Evolutionary conservation across 2,888 invertebrate genomes (phyloP).

Genomic region (Microplitis manilae): DNA sequence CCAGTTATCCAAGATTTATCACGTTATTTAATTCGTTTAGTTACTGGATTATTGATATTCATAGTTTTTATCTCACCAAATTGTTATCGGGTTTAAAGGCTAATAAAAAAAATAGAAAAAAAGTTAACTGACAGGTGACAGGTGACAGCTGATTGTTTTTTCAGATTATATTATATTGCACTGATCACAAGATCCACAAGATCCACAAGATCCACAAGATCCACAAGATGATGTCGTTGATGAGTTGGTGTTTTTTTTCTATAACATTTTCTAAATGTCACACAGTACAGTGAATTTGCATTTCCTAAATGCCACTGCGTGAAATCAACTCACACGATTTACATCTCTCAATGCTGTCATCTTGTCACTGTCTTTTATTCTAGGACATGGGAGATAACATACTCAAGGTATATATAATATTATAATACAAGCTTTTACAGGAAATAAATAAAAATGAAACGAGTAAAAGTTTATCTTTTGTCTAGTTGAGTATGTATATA

Average conservation of each 20-base stretch:
- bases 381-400: background rate
- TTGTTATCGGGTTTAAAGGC: background rate
- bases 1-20: background rate
- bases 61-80: too few species aligned
- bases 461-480: background rate
- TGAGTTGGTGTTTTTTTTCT: background rate
- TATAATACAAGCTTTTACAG: background rate
- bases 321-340: slow-evolving; percentile 46
- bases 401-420: slow-evolving; percentile 15
- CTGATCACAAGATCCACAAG: background rate
- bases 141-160: background rate
- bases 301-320: slow-evolving; percentile 61
- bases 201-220: background rate
- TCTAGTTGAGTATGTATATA: background rate
- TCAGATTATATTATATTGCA: slow-evolving; percentile 16
- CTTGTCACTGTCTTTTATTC: background rate
- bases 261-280: slow-evolving; percentile 56
- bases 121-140: background rate
- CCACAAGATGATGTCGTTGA: slow-evolving; percentile 9
- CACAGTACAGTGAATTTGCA: slow-evolving; percentile 55
- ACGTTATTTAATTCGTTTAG: background rate
- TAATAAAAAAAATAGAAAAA: background rate
- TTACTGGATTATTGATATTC: too few species aligned
- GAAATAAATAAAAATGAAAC: slow-evolving; percentile 1
- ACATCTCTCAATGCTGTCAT: slow-evolving; percentile 7